Percentiles rank a stretch among this genome's conserved stretches.
phyloP scores from a whole-genome alignment of 2,797 vertebrate species.

The Tragelaphus oryx region DNA sequence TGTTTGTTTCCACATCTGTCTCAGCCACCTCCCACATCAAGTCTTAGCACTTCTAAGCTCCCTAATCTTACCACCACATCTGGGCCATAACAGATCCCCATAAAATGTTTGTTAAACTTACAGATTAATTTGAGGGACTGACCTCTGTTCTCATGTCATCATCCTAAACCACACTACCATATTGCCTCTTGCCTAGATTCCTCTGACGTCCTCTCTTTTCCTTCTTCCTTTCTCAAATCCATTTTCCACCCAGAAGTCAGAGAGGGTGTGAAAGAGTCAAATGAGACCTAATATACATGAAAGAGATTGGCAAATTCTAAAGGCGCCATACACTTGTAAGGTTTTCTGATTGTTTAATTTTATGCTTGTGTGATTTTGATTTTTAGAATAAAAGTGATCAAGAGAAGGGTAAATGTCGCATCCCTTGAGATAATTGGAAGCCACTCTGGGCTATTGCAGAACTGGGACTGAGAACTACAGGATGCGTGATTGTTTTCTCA shows the following conservation, averaged over 20 bases:
- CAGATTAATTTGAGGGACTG: not conserved
- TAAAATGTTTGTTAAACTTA: not conserved
- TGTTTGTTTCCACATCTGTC: not conserved
- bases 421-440: not conserved
- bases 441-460: not conserved
- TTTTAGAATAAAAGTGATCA: constrained; percentile 34
- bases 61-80: not conserved
- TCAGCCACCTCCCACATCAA: not conserved
- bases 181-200: not conserved
- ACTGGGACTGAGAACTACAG: not conserved
- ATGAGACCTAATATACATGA: not conserved
- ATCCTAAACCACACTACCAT: not conserved
- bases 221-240: not conserved
- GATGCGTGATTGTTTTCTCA: not conserved
- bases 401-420: not conserved
- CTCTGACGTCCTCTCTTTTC: not conserved
- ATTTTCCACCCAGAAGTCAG: not conserved
- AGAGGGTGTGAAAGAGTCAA: not conserved
- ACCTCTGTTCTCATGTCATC: not conserved
- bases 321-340: not conserved
- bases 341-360: constrained; percentile 46
- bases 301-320: constrained; percentile 40
- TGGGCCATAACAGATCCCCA: not conserved
- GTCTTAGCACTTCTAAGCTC: not conserved
- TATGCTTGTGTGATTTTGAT: constrained; percentile 29